Conservation (phyloP, 2,797 vertebrate genomes). For the Acanthurus lineatus region DNA sequence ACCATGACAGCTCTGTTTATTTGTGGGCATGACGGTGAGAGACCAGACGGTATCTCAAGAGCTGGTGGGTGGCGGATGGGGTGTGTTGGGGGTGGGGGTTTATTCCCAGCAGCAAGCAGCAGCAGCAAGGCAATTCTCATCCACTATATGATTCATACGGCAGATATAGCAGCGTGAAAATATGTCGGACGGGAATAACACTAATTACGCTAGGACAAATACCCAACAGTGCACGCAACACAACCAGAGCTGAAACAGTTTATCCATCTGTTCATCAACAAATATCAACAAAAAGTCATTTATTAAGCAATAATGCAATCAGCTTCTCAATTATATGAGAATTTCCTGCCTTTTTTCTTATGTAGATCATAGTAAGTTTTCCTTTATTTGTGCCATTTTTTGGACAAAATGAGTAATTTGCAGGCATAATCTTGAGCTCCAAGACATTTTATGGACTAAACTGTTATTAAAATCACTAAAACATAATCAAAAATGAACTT, state of each 20-base stretch:
- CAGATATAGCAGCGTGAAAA: conserved; percentile 54
- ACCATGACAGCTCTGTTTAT: conserved; percentile 74
- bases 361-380: neutral
- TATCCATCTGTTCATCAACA: neutral
- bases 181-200: conserved; percentile 5
- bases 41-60: conserved; percentile 54
- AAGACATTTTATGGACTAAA: neutral
- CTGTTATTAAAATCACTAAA: neutral
- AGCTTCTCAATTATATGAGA: neutral
- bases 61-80: too few relatives aligned
- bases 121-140: conserved; percentile 52
- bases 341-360: neutral
- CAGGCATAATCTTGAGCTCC: neutral
- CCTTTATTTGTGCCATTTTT: neutral
- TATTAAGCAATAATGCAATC: neutral
- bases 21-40: conserved; percentile 72
- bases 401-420: neutral
- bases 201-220: neutral
- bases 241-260: neutral
- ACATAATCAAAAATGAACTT: neutral
- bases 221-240: neutral
- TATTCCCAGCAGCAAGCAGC: conserved; percentile 71
- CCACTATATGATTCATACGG: conserved; percentile 63
- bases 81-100: conserved; percentile 22
- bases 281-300: neutral